Conservation (phyloP, 2,888 invertebrate species). For the Harpagoxenus sublaevis region DNA sequence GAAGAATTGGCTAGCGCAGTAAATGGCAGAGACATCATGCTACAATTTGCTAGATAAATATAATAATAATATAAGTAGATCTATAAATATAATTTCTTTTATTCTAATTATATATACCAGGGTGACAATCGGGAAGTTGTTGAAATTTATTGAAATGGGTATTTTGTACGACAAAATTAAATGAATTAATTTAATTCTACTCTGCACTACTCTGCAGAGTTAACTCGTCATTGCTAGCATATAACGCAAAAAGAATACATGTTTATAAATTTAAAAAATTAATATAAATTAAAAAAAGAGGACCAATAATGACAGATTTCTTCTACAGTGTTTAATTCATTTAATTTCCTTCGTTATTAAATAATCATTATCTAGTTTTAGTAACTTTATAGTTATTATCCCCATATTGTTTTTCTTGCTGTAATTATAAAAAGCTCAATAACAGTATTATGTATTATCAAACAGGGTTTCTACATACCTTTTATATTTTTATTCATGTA, state of each 20-base stretch:
- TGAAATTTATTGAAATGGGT: neutral
- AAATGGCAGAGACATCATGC: constrained; percentile 72
- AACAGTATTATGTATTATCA: neutral
- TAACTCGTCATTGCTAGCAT: neutral
- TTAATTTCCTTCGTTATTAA: neutral
- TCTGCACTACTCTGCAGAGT: neutral
- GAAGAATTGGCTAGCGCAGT: constrained; percentile 77
- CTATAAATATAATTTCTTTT: neutral
- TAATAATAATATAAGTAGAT: neutral
- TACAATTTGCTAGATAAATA: constrained; percentile 72
- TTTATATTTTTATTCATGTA: constrained; percentile 50
- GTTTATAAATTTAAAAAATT: neutral
- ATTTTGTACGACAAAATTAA: neutral
- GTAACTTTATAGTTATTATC: neutral
- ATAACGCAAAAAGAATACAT: neutral
- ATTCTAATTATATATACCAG: constrained; percentile 22
- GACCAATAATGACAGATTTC: neutral
- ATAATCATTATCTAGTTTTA: neutral
- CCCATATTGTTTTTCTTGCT: neutral
- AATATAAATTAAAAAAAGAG: neutral
- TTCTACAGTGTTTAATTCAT: neutral
- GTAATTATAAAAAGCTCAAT: neutral
- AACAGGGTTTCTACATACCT: constrained; percentile 55
- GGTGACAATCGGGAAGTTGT: neutral
- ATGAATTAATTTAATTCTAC: neutral